Evolutionary conservation across 1,140 invertebrate genomes (phyloP), one percentile per base, ranked within the genome.

Genomic region (Copidosoma floridanum): DNA sequence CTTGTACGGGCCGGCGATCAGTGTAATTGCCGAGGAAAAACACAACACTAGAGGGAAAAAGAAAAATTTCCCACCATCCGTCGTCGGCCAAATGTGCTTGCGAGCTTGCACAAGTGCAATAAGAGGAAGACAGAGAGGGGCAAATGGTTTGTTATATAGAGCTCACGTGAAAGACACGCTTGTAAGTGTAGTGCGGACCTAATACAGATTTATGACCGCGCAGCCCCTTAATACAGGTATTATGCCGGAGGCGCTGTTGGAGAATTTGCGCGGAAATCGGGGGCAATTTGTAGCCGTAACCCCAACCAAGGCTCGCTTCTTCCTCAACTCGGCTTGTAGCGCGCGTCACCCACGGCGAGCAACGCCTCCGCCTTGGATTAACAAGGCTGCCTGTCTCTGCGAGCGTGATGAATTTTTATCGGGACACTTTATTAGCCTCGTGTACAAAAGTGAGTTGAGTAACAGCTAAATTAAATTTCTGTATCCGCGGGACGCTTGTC

Each of bases 201-300:
- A 74, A 76, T 76, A 70, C 71, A 73, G 69, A 77, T 77, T 77
- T 77, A 77, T 77, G 68, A 65, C 51, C 64, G 53, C 53, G 65
- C 61, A 64, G 68, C 29, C 29, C 63, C 68, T 64, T 75, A 75
- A 73, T 75, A 70, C 66, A 73, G 71, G 73, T 74, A 71, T 76
- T 72, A 71, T 71, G 69, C 65, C 64, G 68, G 64, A 65, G 68
- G 29, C 29, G 43, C 46, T 14, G 47, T 37, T 57, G 67, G 68
- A n/a, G n/a, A 74, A 74, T 75, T 74, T 65, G 61, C 69, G 67
- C 64, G 69, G 68, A 54, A 76, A 78, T 76, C 69, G 71, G 67
- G 65, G 67, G 73, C 73, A 74, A 76, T 76, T 77, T 76, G 69
- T 75, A 60, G 68, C 65, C 67, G 66, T 70, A 67, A 50, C 27